Conservation (phyloP, 1,140 invertebrate genomes). For the Camponotus floridanus region DNA sequence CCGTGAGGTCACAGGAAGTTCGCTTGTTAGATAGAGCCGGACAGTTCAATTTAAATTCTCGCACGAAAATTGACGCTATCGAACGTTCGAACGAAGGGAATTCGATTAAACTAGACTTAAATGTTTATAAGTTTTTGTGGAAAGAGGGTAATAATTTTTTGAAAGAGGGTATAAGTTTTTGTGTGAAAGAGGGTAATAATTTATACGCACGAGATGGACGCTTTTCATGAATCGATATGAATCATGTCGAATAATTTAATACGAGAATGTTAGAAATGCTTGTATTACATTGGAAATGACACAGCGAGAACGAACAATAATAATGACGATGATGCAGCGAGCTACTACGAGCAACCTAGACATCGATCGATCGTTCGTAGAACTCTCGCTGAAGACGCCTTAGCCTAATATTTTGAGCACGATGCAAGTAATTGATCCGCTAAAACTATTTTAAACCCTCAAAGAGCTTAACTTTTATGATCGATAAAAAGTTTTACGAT, state of each 20-base stretch:
- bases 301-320: conserved; percentile 38
- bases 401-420: conserved; percentile 30
- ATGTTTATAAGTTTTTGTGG: not conserved
- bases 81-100: not conserved
- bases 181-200: not conserved
- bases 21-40: not conserved
- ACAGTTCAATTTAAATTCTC: conserved; percentile 39
- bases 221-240: conserved; percentile 60
- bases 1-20: not conserved
- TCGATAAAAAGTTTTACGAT: not conserved
- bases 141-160: not conserved
- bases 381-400: conserved; percentile 36
- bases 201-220: conserved; percentile 5
- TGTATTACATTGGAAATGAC: conserved; percentile 29
- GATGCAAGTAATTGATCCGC: conserved; percentile 11
- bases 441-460: not conserved
- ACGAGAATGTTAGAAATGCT: not conserved
- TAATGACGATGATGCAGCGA: conserved; percentile 14
- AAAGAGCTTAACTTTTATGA: not conserved
- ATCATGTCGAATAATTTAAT: conserved; percentile 67
- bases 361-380: conserved; percentile 27
- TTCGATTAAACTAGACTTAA: not conserved
- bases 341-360: conserved; percentile 35
- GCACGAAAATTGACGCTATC: not conserved
- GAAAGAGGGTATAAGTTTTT: not conserved